Evolutionary conservation across 2,888 invertebrate genomes (phyloP).

Genomic region (Mesorhabditis spiculigera): DNA sequence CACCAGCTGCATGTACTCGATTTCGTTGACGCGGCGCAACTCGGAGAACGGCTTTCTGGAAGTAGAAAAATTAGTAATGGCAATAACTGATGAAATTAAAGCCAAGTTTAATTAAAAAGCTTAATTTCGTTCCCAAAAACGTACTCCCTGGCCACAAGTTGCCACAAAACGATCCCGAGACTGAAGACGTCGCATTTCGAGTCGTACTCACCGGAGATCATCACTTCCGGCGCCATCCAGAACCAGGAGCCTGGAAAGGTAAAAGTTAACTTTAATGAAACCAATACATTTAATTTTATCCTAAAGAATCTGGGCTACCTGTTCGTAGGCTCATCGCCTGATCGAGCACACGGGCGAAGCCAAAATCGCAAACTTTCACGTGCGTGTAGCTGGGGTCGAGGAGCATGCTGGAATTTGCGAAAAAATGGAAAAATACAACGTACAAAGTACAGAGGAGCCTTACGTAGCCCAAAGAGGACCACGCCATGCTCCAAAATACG

Average conservation of each 20-base stretch:
- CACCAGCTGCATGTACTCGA: conserved; percentile 4
- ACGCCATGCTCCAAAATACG: no score
- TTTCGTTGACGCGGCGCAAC: background rate
- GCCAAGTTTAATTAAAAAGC: no score
- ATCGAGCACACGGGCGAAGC: background rate
- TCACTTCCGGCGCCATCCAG: conserved; percentile 6
- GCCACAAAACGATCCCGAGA: background rate
- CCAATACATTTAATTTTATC: background rate
- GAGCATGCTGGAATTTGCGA: background rate
- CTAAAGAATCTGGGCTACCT: background rate
- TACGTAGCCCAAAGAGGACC: no score
- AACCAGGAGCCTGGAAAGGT: background rate
- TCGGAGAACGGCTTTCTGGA: background rate
- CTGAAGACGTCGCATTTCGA: background rate
- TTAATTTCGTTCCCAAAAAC: background rate
- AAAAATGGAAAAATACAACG: no score
- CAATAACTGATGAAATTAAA: no score
- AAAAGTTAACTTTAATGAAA: background rate
- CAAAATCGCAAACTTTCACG: conserved; percentile 4
- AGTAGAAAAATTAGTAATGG: background rate
- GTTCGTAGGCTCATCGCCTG: conserved; percentile 4
- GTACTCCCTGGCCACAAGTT: background rate
- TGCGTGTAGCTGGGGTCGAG: background rate
- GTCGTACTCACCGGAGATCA: conserved; percentile 1
- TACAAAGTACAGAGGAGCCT: no score